Evolutionary conservation across 2,797 vertebrate species (phyloP).

Genomic region (Australoheros facetus): DNA sequence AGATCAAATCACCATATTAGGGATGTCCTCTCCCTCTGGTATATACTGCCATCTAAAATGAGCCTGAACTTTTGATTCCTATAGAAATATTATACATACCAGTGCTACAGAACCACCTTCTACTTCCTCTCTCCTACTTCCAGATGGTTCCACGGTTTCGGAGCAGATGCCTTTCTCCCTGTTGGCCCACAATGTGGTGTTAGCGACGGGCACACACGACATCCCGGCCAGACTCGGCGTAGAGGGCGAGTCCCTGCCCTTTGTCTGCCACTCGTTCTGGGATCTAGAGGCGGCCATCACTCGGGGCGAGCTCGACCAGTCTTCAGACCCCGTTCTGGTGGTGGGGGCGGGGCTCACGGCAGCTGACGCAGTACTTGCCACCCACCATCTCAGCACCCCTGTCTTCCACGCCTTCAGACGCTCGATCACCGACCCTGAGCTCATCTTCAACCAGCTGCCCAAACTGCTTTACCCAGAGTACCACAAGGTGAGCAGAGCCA

Average conservation of each 20-base stretch:
- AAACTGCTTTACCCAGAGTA: slow-evolving; percentile 86
- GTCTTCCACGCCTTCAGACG: slow-evolving; percentile 83
- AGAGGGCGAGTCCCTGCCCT: slow-evolving; percentile 81
- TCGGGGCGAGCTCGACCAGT: slow-evolving; percentile 68
- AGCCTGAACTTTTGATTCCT: too few relatives aligned
- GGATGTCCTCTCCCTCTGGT: too few relatives aligned
- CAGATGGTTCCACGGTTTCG: slow-evolving; percentile 52
- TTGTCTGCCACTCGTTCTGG: slow-evolving; percentile 83
- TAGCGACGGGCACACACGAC: slow-evolving; percentile 86
- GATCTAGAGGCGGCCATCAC: slow-evolving; percentile 82
- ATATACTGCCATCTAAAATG: too few relatives aligned
- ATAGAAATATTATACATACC: too few relatives aligned
- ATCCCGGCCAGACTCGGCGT: slow-evolving; percentile 78
- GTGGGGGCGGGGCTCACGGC: slow-evolving; percentile 85
- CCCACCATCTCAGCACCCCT: slow-evolving; percentile 80
- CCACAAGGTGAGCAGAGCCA: slow-evolving; percentile 78
- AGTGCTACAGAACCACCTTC: neutral
- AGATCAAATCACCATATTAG: too few relatives aligned
- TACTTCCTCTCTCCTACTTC: neutral
- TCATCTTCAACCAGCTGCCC: slow-evolving; percentile 87
- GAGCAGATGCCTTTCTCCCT: slow-evolving; percentile 76
- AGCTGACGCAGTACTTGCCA: slow-evolving; percentile 80
- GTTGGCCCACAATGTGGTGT: slow-evolving; percentile 77
- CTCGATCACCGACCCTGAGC: slow-evolving; percentile 73
- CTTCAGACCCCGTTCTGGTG: slow-evolving; percentile 80